Conservation (phyloP, 2,888 invertebrate genomes). For the Lithosia quadra region DNA sequence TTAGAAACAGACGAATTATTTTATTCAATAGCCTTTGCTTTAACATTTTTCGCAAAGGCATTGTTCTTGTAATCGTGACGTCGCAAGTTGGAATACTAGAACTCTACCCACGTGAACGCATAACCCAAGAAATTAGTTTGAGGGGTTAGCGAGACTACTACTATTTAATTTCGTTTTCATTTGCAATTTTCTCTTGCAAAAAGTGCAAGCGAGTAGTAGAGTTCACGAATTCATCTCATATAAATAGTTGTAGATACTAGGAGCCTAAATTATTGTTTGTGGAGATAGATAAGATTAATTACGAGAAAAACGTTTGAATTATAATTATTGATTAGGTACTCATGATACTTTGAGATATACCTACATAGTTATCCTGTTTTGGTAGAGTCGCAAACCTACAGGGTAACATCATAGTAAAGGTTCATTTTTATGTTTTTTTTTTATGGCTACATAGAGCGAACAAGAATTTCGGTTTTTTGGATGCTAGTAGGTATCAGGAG, state of each 20-base stretch:
- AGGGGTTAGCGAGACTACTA: not conserved
- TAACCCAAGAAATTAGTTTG: not conserved
- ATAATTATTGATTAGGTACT: conserved; percentile 6
- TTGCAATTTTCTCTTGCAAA: not conserved
- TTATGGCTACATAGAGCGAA: no score
- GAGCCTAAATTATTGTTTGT: no score
- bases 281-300: not conserved
- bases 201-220: not conserved
- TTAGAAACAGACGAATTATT: not conserved
- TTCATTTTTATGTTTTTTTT: no score
- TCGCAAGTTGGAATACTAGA: not conserved
- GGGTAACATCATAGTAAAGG: not conserved
- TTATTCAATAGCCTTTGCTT: not conserved
- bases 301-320: conserved; percentile 1
- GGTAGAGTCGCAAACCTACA: not conserved
- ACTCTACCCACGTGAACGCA: not conserved
- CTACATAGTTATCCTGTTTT: not conserved
- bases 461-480: no score
- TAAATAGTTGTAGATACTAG: not conserved
- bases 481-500: no score
- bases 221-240: not conserved
- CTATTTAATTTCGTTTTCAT: not conserved
- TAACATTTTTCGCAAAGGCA: no score
- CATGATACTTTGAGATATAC: conserved; percentile 9
- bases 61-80: not conserved